Evolutionary conservation across 2,113 vertebrate species (phyloP), one percentile per base, ranked within the genome.

Genomic region (Cheilinus undulatus): DNA sequence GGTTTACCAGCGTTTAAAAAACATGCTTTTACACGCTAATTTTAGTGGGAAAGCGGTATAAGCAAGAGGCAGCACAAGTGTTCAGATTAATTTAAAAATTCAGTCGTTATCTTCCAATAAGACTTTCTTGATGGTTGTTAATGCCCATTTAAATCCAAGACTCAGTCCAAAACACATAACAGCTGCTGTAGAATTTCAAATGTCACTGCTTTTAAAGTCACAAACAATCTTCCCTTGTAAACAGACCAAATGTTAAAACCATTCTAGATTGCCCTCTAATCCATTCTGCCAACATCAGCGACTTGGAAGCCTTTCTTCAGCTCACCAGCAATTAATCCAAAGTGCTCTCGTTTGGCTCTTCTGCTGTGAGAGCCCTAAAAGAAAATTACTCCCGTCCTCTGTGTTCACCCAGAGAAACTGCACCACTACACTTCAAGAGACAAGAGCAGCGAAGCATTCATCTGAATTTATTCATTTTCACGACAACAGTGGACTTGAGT

Each of bases 311-410:
- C 27, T 68, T 72, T 74, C 65, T 62, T 58, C 49, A 48, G 54
- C 54, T 81, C 49, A 57, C n/a, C 42, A 46, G 69, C 57, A 53
- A 78, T 78, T 63, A 67, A 67, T 66, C 36, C 43, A 70, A 67
- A 74, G 70, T 75, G 61, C 70, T 82, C 74, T 63, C 28, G 0
- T 75, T 59, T 63, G 61, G 59, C 56, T 50, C 51, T 57, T n/a
- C 50, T 24, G 43, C 59, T 73, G 28, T 8, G 69, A 74, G 60
- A 77, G 73, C 59, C 50, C 43, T 61, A 65, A 69, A 74, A 80
- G 63, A 52, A 73, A 77, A 77, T 81, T 46, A 42, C 32, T 56
- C 70, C 59, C 30, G 73, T 64, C 53, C 46, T 64, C 68, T 27
- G 34, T 50, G 28, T 34, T 27, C 26, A 28, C 50, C 50, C 57